phyloP scores from a whole-genome alignment of 2,888 invertebrate genomes.

The Cheilosia vulpina region DNA sequence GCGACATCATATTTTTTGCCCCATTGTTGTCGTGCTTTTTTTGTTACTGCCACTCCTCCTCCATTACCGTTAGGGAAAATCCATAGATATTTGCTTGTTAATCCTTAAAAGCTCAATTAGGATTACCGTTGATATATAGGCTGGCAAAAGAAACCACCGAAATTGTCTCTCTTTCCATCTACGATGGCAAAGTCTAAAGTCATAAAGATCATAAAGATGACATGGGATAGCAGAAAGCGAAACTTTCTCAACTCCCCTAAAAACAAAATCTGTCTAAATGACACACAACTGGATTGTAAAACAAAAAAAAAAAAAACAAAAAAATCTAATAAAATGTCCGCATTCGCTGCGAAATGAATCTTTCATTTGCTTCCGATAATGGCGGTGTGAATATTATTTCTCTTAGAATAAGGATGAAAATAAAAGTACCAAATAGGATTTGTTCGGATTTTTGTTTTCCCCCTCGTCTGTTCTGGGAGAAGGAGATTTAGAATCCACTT shows the following conservation, averaged over 20 bases:
- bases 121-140: constrained; percentile 64
- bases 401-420: constrained; percentile 44
- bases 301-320: constrained; percentile 40
- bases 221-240: neutral
- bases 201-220: constrained; percentile 50
- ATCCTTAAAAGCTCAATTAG: constrained; percentile 71
- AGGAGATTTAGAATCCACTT: constrained; percentile 46
- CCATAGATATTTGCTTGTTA: constrained; percentile 69
- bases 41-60: constrained; percentile 55
- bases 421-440: constrained; percentile 60
- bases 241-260: neutral
- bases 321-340: constrained; percentile 71
- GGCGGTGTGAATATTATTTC: constrained; percentile 51
- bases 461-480: neutral
- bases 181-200: constrained; percentile 60
- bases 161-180: neutral
- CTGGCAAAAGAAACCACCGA: neutral
- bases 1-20: constrained; percentile 37
- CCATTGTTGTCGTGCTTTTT: constrained; percentile 12
- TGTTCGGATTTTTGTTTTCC: constrained; percentile 6
- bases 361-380: constrained; percentile 44
- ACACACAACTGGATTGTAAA: constrained; percentile 69
- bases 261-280: constrained; percentile 22
- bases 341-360: constrained; percentile 48
- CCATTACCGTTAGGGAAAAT: constrained; percentile 46